Evolutionary conservation across 2,113 vertebrate genomes (phyloP).

Genomic region (Tupaia tana): DNA sequence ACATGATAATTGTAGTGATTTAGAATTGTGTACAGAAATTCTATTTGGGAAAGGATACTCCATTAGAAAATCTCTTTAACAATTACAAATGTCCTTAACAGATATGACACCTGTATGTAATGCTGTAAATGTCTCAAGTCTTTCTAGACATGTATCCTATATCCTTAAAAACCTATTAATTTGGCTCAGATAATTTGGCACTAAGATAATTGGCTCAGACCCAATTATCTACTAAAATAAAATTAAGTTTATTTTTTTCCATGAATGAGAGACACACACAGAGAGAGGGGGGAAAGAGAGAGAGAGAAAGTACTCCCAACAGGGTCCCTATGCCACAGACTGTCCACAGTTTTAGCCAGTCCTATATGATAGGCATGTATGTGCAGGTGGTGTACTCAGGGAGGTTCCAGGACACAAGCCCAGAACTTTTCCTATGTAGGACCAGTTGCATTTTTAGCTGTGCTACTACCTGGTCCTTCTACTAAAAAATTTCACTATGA

Average conservation of each 20-base stretch:
- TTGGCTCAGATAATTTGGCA: slow-evolving; percentile 41
- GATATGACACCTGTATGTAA: slow-evolving; percentile 31
- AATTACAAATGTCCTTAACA: slow-evolving; percentile 7
- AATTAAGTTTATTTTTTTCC: too few species aligned
- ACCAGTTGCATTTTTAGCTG: too few species aligned
- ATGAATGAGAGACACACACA: too few species aligned
- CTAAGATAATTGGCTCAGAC: slow-evolving; percentile 30
- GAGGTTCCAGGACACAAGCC: too few species aligned
- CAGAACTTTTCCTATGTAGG: too few species aligned
- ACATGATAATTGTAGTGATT: not conserved
- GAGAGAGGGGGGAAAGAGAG: too few species aligned
- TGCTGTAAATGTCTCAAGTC: not conserved
- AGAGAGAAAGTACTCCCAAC: too few species aligned
- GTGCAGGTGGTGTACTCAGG: too few species aligned
- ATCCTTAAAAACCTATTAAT: slow-evolving; percentile 1
- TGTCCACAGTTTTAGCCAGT: too few species aligned
- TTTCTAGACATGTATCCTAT: not conserved
- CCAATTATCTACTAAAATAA: not conserved
- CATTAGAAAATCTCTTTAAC: not conserved
- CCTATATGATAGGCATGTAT: too few species aligned
- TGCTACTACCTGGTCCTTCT: not conserved
- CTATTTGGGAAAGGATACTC: slow-evolving; percentile 30
- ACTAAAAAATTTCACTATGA: slow-evolving; percentile 21
- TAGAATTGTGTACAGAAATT: slow-evolving; percentile 31
- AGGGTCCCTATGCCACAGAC: too few species aligned